Conservation (phyloP, 2,888 invertebrate species). For the Kryphioiulus occultus region DNA sequence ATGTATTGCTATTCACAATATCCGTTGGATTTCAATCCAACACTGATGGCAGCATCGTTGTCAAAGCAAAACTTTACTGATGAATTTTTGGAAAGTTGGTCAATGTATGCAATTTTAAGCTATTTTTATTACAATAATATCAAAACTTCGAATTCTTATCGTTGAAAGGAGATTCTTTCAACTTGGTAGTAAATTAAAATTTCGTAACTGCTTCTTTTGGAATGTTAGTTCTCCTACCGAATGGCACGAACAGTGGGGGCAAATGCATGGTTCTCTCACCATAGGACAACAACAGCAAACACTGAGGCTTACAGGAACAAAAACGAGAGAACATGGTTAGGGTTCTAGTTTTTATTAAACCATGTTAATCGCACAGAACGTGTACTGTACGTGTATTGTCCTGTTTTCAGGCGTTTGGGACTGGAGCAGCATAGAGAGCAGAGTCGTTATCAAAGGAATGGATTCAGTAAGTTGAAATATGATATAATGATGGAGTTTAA, state of each 20-base stretch:
- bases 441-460: neutral
- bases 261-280: neutral
- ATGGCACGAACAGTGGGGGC: constrained; percentile 46
- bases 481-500: no score
- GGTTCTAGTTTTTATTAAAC: neutral
- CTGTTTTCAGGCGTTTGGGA: neutral
- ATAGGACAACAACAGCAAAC: neutral
- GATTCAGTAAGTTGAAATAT: constrained; percentile 29
- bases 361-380: neutral
- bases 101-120: neutral
- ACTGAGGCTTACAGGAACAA: constrained; percentile 40
- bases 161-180: no score
- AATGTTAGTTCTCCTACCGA: constrained; percentile 10
- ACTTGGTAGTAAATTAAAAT: neutral
- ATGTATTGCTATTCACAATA: neutral
- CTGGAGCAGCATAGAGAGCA: neutral
- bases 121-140: neutral
- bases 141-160: neutral
- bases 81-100: constrained; percentile 28
- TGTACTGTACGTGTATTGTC: neutral
- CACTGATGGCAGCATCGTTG: neutral
- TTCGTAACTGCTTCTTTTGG: neutral
- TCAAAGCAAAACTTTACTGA: constrained; percentile 36
- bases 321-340: constrained; percentile 27
- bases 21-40: constrained; percentile 39